phyloP scores from a whole-genome alignment of 2,888 invertebrate species.

The Pyrrhosoma nymphula region DNA sequence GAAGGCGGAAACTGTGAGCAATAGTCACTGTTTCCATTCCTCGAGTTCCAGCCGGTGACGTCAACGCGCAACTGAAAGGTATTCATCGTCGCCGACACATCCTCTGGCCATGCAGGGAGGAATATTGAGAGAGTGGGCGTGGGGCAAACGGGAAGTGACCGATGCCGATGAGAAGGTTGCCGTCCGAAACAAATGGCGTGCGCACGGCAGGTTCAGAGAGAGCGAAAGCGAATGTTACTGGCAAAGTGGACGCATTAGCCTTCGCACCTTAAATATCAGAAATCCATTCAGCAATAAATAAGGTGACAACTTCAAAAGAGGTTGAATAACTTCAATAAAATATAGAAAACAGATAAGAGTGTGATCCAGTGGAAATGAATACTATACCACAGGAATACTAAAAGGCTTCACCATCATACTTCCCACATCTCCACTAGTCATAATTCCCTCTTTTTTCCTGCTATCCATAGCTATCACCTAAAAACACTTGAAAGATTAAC shows the following conservation, averaged over 20 bases:
- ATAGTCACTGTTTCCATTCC: background rate
- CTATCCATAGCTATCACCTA: no score
- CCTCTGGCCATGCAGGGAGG: constrained; percentile 5
- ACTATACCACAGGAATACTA: no score
- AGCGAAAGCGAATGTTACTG: background rate
- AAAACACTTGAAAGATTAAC: no score
- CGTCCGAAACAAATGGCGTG: background rate
- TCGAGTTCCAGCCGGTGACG: background rate
- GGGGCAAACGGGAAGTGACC: background rate
- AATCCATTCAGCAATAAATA: background rate
- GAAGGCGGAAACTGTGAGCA: constrained; percentile 28
- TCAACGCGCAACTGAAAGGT: background rate
- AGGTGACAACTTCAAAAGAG: background rate
- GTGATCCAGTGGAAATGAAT: no score
- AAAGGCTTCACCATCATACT: no score
- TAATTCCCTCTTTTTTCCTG: no score
- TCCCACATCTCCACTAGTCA: no score
- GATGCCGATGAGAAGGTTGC: background rate
- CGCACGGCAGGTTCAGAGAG: background rate
- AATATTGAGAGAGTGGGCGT: background rate
- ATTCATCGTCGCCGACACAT: background rate
- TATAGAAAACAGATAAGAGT: no score
- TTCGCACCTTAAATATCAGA: background rate
- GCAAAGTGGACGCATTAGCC: background rate
- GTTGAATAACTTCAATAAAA: no score